Base-by-base conservation (phyloP, 2,113 vertebrate species). In the Triplophysa siluroides region DNA sequence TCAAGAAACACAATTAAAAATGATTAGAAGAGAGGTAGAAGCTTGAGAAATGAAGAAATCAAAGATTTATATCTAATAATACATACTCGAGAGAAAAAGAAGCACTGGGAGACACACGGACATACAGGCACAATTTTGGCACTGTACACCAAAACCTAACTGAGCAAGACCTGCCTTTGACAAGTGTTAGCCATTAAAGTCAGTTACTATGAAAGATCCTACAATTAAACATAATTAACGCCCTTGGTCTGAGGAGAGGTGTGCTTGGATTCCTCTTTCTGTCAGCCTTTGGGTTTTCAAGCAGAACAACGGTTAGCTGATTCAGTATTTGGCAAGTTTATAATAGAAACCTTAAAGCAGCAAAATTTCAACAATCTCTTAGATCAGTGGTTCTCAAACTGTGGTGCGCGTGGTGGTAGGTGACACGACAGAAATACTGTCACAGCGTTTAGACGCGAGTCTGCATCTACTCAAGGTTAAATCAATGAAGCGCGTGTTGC, bases 221-320 rank as follows among this genome's bases (percentile, higher is more conserved):
- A 75, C 24, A 78, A 84, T 81, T 84, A 84, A 78, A 84, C 24
- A 18, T 61, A 81, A 84, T 84, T 81, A 78, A 74, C 21, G 13
- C 33, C 66, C 43, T 66, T 43, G 52, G 47, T 23, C 52, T 21
- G 33, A 8, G 64, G 13, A 64, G 62, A 81, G 45, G 67, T 23
- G 18, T 13, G 70, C 64, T 26, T 14, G 63, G 65, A 54, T 45
- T 58, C 50, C 61, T 24, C 21, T 41, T 68, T 67, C 33, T 62
- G 73, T 72, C 43, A 54, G 62, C 72, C 43, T 75, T 18, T 5
- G 43, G 56, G 63, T 74, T 74, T 73, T 63, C 61, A 56, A 73
- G 56, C 52, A 21, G 21, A 61, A 58, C 21, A 45, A 72, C 0
- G 23, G 45, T 83, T 67, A 58, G 62, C 41, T 21, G 69, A 52